Percentiles rank a stretch among this genome's conserved stretches.
These are phyloP conservation scores for Brachyopa scutellaris DNA, from an alignment of 2,888 invertebrate species.

Conservation along the genomic window DNA sequence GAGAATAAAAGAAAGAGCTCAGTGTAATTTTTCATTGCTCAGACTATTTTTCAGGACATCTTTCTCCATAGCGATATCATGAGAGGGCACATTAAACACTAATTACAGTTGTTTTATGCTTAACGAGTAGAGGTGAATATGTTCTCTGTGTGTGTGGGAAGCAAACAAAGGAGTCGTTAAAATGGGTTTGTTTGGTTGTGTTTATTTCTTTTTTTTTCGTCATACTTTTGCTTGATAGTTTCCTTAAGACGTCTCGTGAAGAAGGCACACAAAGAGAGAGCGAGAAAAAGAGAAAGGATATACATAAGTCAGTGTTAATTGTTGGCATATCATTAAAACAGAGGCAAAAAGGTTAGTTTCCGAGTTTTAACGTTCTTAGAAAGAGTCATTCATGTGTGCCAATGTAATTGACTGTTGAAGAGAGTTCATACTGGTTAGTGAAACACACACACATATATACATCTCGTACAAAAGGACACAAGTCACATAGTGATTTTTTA, in stretches of 20 bases:
- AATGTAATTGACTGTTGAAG: slow-evolving; percentile 17
- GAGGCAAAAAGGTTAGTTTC: slow-evolving; percentile 51
- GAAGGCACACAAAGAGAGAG: no score
- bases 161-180: slow-evolving; percentile 45
- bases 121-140: slow-evolving; percentile 3
- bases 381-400: background rate
- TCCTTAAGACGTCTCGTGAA: background rate
- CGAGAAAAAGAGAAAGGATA: background rate
- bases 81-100: slow-evolving; percentile 54
- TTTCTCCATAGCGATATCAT: slow-evolving; percentile 31
- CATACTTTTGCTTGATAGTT: background rate
- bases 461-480: no score
- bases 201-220: background rate
- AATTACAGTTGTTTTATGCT: slow-evolving; percentile 59
- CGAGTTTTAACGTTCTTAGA: background rate
- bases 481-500: no score
- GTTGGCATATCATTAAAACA: slow-evolving; percentile 66
- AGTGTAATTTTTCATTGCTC: slow-evolving; percentile 37
- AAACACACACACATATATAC: no score
- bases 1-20: slow-evolving; percentile 28
- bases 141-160: background rate
- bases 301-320: slow-evolving; percentile 29
- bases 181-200: slow-evolving; percentile 23
- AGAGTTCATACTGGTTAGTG: background rate
- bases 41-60: slow-evolving; percentile 13